These are phyloP conservation scores for Litoditis marina DNA, from an alignment of 2,888 invertebrate species.

Conservation along the genomic window DNA sequence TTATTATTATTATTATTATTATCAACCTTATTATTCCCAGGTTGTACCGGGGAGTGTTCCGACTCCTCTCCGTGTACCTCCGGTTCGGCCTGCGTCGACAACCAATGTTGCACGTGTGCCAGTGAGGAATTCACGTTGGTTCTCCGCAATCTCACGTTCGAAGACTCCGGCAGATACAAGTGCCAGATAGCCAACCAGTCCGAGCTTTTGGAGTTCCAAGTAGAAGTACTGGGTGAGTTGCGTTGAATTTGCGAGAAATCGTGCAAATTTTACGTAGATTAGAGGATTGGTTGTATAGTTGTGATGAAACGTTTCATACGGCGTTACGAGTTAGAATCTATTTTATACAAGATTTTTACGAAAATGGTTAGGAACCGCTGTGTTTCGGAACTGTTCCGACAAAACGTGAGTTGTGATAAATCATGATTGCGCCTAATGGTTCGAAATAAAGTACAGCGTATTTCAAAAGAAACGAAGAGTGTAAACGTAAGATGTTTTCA, in stretches of 20 bases:
- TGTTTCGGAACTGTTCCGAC: no score
- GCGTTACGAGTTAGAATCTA: no score
- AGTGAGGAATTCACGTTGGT: conserved; percentile 54
- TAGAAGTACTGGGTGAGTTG: conserved; percentile 53
- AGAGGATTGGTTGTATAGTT: no score
- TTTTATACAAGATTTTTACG: no score
- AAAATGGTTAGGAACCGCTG: no score
- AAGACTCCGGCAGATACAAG: conserved; percentile 54
- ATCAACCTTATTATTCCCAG: conserved; percentile 7
- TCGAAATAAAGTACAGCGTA: no score
- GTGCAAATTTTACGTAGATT: neutral
- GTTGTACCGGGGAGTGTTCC: conserved; percentile 38
- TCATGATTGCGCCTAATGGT: no score
- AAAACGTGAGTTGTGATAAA: no score
- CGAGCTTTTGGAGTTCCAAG: conserved; percentile 56
- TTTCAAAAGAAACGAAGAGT: no score
- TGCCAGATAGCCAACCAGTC: conserved; percentile 52
- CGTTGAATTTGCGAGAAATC: neutral
- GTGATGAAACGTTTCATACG: no score
- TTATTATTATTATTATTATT: neutral
- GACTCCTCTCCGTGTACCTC: conserved; percentile 30
- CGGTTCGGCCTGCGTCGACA: conserved; percentile 41
- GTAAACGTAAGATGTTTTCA: neutral
- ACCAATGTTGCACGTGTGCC: conserved; percentile 45
- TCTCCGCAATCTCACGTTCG: conserved; percentile 53